phyloP scores from a whole-genome alignment of 1,140 invertebrate genomes.

The Sycobia sp. region DNA sequence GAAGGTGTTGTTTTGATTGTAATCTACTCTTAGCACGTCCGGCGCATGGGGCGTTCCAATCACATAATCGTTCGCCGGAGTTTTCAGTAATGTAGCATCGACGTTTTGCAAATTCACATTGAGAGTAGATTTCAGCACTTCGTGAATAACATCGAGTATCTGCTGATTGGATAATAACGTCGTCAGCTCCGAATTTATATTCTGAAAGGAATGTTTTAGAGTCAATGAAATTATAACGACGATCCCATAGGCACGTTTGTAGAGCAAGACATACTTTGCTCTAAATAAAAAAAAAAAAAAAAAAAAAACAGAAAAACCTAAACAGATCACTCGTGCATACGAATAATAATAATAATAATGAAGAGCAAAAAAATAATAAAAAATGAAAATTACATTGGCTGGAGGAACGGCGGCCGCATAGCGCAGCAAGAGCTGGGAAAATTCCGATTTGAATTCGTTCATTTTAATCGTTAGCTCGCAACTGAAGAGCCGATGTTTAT shows the following conservation, averaged over 20 bases:
- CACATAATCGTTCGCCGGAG: conserved; percentile 24
- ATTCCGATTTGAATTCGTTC: conserved; percentile 21
- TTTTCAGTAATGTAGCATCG: conserved; percentile 12
- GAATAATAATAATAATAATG: too few relatives aligned
- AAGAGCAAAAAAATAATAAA: background rate
- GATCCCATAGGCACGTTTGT: too few relatives aligned
- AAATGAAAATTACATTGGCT: background rate
- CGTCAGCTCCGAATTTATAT: background rate
- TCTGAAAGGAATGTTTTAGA: conserved; percentile 6
- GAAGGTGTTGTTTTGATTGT: conserved; percentile 27
- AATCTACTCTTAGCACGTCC: conserved; percentile 27
- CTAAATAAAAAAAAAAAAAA: too few relatives aligned
- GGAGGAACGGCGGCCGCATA: background rate
- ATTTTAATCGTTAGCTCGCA: background rate
- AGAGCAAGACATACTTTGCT: too few relatives aligned
- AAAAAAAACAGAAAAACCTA: too few relatives aligned
- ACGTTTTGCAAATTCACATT: conserved; percentile 22
- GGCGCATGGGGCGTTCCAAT: conserved; percentile 29
- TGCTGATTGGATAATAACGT: conserved; percentile 2
- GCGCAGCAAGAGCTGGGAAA: conserved; percentile 9
- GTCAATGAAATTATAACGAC: too few relatives aligned
- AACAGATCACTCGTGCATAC: too few relatives aligned
- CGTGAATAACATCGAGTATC: conserved; percentile 12
- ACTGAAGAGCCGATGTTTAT: background rate
- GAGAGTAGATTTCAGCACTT: background rate